phyloP scores from a whole-genome alignment of 2,797 vertebrate species.

The Discoglossus pictus region DNA sequence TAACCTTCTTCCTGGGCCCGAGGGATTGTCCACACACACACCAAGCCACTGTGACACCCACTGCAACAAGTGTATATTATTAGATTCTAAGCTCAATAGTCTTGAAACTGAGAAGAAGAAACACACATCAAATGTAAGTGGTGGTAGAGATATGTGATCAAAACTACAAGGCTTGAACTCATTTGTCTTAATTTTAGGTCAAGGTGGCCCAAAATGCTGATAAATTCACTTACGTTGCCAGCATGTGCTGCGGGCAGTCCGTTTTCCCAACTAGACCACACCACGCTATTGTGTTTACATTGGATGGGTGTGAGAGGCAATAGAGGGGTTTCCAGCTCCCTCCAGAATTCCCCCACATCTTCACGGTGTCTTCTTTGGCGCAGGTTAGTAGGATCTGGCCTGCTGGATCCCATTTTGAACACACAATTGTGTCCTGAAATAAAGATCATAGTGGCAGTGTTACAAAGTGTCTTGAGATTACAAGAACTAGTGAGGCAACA shows the following conservation, averaged over 20 bases:
- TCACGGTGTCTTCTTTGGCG: constrained; percentile 93
- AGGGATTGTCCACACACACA: constrained; percentile 91
- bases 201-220: no score
- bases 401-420: constrained; percentile 88
- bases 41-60: constrained; percentile 92
- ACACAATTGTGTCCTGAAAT: constrained; percentile 82
- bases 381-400: constrained; percentile 89
- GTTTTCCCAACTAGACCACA: constrained; percentile 79
- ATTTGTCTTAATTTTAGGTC: no score
- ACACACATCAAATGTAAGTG: no score
- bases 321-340: constrained; percentile 82
- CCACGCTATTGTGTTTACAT: constrained; percentile 90
- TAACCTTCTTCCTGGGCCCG: constrained; percentile 71
- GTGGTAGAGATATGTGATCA: no score
- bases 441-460: no score
- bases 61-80: constrained; percentile 63
- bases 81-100: neutral
- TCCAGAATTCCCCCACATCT: constrained; percentile 81
- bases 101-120: no score
- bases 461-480: no score
- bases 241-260: constrained; percentile 77
- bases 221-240: constrained; percentile 82
- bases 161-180: no score
- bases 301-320: constrained; percentile 80
- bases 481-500: no score